These are phyloP conservation scores for Isurus oxyrinchus DNA, from an alignment of 2,113 vertebrate species.

Conservation along the genomic window DNA sequence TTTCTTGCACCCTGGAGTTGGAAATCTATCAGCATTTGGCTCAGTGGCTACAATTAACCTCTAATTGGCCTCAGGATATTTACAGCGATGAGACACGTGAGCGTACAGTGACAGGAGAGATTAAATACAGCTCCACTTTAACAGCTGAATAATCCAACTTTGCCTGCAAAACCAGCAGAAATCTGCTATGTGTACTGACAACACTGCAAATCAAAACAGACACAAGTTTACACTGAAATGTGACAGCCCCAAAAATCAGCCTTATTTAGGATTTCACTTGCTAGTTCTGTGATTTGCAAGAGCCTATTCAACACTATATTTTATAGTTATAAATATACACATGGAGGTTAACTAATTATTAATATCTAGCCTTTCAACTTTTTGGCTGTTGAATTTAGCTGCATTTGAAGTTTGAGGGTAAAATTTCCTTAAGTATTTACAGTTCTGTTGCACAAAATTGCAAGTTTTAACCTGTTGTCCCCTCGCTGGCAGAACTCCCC, in stretches of 20 bases:
- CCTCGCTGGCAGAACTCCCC: neutral
- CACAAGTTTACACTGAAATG: neutral
- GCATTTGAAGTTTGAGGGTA: neutral
- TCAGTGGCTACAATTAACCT: neutral
- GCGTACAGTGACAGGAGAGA: neutral
- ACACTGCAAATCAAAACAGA: neutral
- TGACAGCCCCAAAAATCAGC: neutral
- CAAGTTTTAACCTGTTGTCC: neutral
- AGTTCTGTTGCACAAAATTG: neutral
- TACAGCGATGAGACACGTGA: neutral
- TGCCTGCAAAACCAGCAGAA: neutral
- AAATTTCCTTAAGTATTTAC: neutral
- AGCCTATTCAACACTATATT: too few relatives aligned
- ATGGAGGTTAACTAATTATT: neutral
- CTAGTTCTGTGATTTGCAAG: neutral
- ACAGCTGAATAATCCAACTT: neutral
- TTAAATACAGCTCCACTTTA: neutral
- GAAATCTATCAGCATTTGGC: neutral
- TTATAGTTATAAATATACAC: neutral
- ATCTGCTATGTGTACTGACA: neutral
- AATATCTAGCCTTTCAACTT: neutral
- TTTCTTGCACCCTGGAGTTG: neutral
- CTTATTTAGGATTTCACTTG: neutral
- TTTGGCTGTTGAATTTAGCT: neutral
- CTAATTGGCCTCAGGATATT: neutral